A percentile compares a stretch with the other conserved stretches of the same genome.
Evolutionary conservation across 2,888 invertebrate genomes (phyloP).

Genomic region (Platycheirus albimanus): DNA sequence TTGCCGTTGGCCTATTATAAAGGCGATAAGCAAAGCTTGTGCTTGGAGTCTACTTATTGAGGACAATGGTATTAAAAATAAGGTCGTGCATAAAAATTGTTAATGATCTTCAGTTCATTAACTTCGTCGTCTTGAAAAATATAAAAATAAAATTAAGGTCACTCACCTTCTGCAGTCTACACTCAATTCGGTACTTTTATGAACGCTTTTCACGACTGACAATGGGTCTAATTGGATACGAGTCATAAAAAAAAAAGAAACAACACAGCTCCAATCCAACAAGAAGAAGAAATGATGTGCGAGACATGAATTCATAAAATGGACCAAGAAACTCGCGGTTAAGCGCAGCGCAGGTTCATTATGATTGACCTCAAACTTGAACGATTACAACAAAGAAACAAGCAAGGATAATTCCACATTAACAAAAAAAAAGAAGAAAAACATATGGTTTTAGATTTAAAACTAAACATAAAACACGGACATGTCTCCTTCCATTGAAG

Average conservation of each 20-base stretch:
- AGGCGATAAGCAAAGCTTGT: no score
- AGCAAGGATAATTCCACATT: slow-evolving; percentile 10
- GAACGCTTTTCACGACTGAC: slow-evolving; percentile 5
- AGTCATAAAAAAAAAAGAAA: slow-evolving; percentile 17
- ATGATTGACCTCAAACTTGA: slow-evolving; percentile 16
- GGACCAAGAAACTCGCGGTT: slow-evolving; percentile 2
- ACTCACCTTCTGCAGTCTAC: slow-evolving; percentile 7
- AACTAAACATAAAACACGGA: neutral
- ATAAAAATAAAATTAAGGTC: slow-evolving; percentile 15
- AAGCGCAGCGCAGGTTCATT: neutral
- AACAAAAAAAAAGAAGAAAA: neutral
- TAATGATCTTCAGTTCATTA: neutral
- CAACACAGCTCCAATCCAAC: neutral
- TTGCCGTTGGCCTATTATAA: no score
- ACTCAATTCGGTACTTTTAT: slow-evolving; percentile 16
- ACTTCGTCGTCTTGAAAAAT: no score
- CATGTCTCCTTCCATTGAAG: no score
- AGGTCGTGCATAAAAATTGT: no score
- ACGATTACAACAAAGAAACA: neutral
- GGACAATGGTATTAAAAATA: no score
- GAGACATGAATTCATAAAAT: slow-evolving; percentile 28
- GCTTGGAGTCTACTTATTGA: no score
- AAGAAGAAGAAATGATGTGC: slow-evolving; percentile 26
- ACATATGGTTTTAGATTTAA: neutral
- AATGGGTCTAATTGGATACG: slow-evolving; percentile 33